Percentiles rank a stretch among this genome's conserved stretches.
Conservation (phyloP, 1,140 invertebrate species). For the Nymphalis io region DNA sequence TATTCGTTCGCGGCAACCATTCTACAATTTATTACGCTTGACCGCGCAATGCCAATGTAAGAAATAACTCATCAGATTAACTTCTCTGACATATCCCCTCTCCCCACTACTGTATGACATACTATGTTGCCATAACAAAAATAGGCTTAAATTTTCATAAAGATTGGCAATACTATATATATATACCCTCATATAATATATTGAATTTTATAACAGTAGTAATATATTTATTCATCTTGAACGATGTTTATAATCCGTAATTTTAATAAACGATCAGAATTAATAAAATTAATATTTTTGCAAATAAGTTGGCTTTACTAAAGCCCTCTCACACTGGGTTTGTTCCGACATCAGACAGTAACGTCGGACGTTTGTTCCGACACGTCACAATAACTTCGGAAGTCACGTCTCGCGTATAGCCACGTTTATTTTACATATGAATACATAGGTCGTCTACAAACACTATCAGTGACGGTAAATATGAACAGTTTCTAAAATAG, state of each 20-base stretch:
- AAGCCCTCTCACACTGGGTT: too few species aligned
- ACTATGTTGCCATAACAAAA: too few species aligned
- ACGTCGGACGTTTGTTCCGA: too few species aligned
- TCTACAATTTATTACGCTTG: too few species aligned
- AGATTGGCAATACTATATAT: background rate
- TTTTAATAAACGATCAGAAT: too few species aligned
- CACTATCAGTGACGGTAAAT: background rate
- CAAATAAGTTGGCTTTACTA: background rate
- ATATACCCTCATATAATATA: background rate
- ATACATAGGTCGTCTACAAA: background rate
- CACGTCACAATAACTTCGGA: too few species aligned
- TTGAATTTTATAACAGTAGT: background rate
- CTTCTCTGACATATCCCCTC: too few species aligned
- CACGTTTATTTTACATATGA: background rate
- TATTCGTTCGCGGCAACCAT: too few species aligned
- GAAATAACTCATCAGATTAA: too few species aligned
- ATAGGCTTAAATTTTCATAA: background rate
- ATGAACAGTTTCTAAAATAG: slow-evolving; percentile 2
- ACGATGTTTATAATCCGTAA: background rate
- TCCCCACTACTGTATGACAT: too few species aligned
- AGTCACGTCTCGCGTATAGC: background rate
- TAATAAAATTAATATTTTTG: background rate
- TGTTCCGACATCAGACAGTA: too few species aligned
- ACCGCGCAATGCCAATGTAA: too few species aligned
- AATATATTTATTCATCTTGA: background rate